Percentiles rank a stretch among this genome's conserved stretches.
Conservation (phyloP, 2,888 invertebrate genomes). For the Ennomos quercinarius region DNA sequence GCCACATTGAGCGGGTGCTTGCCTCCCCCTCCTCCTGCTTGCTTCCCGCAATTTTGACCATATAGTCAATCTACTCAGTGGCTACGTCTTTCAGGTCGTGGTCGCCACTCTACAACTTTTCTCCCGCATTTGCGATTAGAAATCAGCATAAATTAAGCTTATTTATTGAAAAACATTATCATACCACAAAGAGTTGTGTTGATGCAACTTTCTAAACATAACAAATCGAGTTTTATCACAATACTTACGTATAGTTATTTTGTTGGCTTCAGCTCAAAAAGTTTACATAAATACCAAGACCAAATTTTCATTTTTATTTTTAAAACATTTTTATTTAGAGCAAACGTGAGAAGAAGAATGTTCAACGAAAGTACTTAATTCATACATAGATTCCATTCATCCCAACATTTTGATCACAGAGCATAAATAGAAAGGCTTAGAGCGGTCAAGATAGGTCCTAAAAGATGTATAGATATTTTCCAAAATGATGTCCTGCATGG, state of each 20-base stretch:
- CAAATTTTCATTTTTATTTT: conserved; percentile 33
- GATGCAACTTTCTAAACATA: too few species aligned
- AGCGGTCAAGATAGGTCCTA: conserved; percentile 7
- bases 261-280: conserved; percentile 8
- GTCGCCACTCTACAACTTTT: too few species aligned
- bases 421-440: neutral
- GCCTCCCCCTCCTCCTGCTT: too few species aligned
- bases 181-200: too few species aligned
- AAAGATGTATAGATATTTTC: neutral
- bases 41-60: too few species aligned
- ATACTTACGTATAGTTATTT: conserved; percentile 5
- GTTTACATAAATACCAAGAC: conserved; percentile 16
- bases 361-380: conserved; percentile 28
- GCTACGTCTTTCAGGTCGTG: too few species aligned
- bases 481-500: too few species aligned
- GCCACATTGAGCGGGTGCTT: too few species aligned
- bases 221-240: neutral
- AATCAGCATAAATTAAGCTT: too few species aligned
- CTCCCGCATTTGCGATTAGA: too few species aligned
- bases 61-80: too few species aligned
- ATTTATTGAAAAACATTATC: too few species aligned
- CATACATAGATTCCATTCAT: conserved; percentile 20
- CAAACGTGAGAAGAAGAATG: conserved; percentile 17
- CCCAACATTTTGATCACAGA: conserved; percentile 21
- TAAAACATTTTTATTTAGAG: conserved; percentile 26